phyloP scores from a whole-genome alignment of 2,888 invertebrate genomes.

The Hirtodrosophila duncani region DNA sequence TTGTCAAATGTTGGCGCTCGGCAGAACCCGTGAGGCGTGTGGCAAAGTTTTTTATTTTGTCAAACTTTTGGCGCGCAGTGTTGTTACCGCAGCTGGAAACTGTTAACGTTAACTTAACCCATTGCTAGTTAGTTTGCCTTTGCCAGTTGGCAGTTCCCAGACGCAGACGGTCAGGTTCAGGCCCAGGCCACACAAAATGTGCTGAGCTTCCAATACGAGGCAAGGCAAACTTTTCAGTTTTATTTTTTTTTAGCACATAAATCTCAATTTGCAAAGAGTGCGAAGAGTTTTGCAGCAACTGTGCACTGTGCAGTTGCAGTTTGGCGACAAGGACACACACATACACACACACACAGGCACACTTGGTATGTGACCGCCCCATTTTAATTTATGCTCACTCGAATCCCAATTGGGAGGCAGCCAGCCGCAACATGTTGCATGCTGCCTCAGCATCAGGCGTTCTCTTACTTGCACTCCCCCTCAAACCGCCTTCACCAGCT shows the following conservation, averaged over 20 bases:
- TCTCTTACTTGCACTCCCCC: slow-evolving; percentile 8
- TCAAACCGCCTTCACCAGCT: too few relatives aligned
- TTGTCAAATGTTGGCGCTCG: too few relatives aligned
- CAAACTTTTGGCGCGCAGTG: too few relatives aligned
- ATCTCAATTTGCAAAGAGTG: slow-evolving; percentile 65
- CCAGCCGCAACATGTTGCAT: slow-evolving; percentile 67
- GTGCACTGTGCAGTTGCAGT: slow-evolving; percentile 24
- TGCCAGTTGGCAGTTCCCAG: slow-evolving; percentile 56
- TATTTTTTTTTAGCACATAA: slow-evolving; percentile 52
- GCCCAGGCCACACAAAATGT: slow-evolving; percentile 47
- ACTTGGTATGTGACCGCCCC: slow-evolving; percentile 28
- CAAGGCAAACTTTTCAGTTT: slow-evolving; percentile 36
- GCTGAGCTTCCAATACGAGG: slow-evolving; percentile 62
- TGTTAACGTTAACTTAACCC: slow-evolving; percentile 32
- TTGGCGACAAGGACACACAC: slow-evolving; percentile 17
- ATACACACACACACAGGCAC: slow-evolving; percentile 34
- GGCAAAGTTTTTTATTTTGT: slow-evolving; percentile 39
- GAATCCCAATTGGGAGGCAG: slow-evolving; percentile 63
- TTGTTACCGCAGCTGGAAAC: slow-evolving; percentile 38
- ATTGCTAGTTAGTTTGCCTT: slow-evolving; percentile 26
- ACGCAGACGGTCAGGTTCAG: slow-evolving; percentile 57
- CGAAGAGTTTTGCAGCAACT: slow-evolving; percentile 56
- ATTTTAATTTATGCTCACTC: slow-evolving; percentile 69
- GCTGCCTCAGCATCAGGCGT: slow-evolving; percentile 33
- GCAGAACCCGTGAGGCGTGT: too few relatives aligned